Conservation (phyloP, 2,888 invertebrate species). For the Cephus rjabovi region DNA sequence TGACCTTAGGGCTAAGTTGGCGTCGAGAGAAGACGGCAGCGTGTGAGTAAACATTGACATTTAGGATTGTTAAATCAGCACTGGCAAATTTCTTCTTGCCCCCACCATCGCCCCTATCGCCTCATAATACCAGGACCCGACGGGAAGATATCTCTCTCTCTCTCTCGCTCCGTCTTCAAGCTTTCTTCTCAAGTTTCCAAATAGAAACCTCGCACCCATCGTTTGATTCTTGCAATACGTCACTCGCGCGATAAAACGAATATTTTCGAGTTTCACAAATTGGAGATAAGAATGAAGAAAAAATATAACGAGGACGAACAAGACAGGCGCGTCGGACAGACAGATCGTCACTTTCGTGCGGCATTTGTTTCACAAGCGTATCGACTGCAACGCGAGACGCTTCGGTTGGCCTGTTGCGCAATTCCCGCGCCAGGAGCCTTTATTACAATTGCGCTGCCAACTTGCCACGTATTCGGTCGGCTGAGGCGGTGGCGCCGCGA, state of each 20-base stretch:
- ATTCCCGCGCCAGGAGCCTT: background rate
- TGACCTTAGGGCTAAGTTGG: conserved; percentile 28
- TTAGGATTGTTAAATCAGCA: conserved; percentile 21
- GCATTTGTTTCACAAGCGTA: background rate
- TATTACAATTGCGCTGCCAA: background rate
- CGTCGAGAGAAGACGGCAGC: conserved; percentile 22
- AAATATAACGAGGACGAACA: background rate
- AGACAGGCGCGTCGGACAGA: background rate
- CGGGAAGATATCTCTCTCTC: background rate
- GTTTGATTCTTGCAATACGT: background rate
- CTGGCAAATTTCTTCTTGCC: background rate
- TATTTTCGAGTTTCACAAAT: too few relatives aligned
- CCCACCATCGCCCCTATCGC: background rate
- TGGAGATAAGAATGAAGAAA: background rate
- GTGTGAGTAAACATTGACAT: conserved; percentile 41
- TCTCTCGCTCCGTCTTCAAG: background rate
- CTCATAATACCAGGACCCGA: background rate
- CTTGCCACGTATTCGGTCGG: background rate
- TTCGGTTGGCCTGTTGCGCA: background rate
- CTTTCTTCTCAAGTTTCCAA: background rate
- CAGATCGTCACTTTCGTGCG: background rate
- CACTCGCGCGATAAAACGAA: background rate
- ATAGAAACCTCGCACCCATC: background rate
- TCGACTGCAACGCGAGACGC: background rate
- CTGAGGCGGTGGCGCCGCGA: background rate